Evolutionary conservation across 92 coral and sea anemone species (phyloP).

Genomic region (Epizoanthus rinbou): DNA sequence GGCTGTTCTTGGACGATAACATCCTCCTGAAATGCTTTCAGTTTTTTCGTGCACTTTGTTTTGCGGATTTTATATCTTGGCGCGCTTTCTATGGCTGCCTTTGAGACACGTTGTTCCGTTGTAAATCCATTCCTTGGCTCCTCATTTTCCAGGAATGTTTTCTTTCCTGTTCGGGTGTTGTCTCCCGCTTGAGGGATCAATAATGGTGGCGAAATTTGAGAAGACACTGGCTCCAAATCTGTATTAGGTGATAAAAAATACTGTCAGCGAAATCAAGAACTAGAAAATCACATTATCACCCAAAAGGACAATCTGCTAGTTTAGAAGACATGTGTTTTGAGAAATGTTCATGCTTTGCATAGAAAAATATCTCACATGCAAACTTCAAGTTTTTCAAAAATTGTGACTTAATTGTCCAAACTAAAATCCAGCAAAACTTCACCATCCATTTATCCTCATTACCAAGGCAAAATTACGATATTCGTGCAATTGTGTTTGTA

Average conservation of each 20-base stretch:
- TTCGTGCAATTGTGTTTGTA: not conserved
- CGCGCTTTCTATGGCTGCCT: slow-evolving; percentile 36
- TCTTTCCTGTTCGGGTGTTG: slow-evolving; percentile 23
- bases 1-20: slow-evolving; percentile 1
- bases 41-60: slow-evolving; percentile 21
- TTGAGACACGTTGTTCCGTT: slow-evolving; percentile 13
- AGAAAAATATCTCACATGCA: not conserved
- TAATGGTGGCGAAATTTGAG: slow-evolving; percentile 19
- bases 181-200: slow-evolving; percentile 16
- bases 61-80: not conserved
- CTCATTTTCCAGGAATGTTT: slow-evolving; percentile 25
- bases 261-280: not conserved
- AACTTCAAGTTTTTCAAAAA: not conserved
- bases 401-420: not conserved
- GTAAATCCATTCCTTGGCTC: slow-evolving; percentile 12
- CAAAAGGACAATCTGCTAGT: not conserved
- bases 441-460: not conserved
- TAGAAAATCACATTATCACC: slow-evolving; percentile 22
- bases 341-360: not conserved
- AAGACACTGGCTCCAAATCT: slow-evolving; percentile 8
- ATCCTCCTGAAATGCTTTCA: slow-evolving; percentile 22
- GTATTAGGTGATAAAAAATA: slow-evolving; percentile 33
- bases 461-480: slow-evolving; percentile 20
- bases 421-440: slow-evolving; percentile 5
- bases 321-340: not conserved